A percentile compares a stretch with the other conserved stretches of the same genome.
These are phyloP conservation scores for Nasua narica DNA, from an alignment of 2,797 vertebrate genomes.

Conservation along the genomic window DNA sequence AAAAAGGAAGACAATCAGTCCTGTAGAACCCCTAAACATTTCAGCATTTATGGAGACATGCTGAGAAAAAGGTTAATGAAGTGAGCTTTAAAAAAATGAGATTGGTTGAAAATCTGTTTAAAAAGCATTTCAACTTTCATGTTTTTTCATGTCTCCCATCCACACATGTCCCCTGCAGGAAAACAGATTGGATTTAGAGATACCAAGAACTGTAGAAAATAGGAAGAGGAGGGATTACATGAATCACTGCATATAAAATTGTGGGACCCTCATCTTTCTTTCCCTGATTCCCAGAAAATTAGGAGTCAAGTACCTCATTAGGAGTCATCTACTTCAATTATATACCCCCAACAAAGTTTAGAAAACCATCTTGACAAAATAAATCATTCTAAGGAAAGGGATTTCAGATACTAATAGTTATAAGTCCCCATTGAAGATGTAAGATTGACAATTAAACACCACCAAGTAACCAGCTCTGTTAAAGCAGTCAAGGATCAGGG, in stretches of 20 bases:
- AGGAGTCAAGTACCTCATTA: neutral
- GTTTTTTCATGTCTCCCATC: neutral
- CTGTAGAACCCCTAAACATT: neutral
- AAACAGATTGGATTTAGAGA: neutral
- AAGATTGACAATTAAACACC: neutral
- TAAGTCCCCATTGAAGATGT: neutral
- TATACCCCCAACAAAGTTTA: neutral
- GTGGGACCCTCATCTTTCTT: neutral
- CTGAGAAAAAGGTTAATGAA: neutral
- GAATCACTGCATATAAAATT: neutral
- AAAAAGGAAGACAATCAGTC: neutral
- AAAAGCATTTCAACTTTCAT: neutral
- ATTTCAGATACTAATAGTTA: neutral
- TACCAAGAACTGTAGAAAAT: neutral
- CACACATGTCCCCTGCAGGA: neutral
- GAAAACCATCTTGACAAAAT: neutral
- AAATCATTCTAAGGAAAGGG: neutral
- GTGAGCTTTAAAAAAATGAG: neutral
- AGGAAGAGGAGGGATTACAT: neutral
- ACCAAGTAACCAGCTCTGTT: neutral
- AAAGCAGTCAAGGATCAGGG: neutral
- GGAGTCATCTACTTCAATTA: neutral
- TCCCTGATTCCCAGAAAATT: neutral
- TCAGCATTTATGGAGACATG: neutral
- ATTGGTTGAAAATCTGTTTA: neutral